Conservation (phyloP, 1,140 invertebrate species). For the Drosophila lowei region DNA sequence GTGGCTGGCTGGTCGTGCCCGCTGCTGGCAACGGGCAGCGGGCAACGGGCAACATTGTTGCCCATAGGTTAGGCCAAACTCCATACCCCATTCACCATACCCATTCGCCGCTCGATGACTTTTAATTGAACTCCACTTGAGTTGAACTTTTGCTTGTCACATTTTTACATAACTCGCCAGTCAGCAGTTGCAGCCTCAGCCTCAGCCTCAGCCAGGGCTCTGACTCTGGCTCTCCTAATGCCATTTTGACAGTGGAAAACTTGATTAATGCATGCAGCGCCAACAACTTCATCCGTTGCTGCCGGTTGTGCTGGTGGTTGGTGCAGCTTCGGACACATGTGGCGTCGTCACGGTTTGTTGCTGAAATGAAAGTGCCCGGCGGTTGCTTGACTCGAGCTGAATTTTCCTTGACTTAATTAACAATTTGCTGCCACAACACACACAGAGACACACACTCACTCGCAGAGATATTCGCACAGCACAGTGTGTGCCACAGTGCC, state of each 20-base stretch:
- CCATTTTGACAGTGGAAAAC: conserved; percentile 45
- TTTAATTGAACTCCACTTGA: conserved; percentile 56
- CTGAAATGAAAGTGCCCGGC: conserved; percentile 67
- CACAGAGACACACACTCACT: conserved; percentile 9
- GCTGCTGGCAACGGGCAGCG: conserved; percentile 19
- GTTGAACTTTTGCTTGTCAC: conserved; percentile 57
- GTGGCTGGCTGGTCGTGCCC: conserved; percentile 24
- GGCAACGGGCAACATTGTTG: conserved; percentile 18
- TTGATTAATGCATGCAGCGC: conserved; percentile 56
- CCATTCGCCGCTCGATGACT: conserved; percentile 24
- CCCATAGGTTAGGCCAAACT: conserved; percentile 11
- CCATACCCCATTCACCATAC: neutral
- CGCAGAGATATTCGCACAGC: conserved; percentile 31
- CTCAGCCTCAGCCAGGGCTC: no score
- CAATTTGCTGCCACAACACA: conserved; percentile 60
- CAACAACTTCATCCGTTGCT: conserved; percentile 59
- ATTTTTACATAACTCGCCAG: conserved; percentile 52
- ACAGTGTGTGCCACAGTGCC: conserved; percentile 15
- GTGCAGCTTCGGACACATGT: conserved; percentile 49
- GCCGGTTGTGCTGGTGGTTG: conserved; percentile 2
- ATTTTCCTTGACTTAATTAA: conserved; percentile 68
- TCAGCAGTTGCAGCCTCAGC: no score
- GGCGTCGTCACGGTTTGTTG: conserved; percentile 67
- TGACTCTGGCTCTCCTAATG: conserved; percentile 25
- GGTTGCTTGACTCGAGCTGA: conserved; percentile 35